Evolutionary conservation across 2,113 vertebrate genomes (phyloP).

Genomic region (Poicephalus meyeri): DNA sequence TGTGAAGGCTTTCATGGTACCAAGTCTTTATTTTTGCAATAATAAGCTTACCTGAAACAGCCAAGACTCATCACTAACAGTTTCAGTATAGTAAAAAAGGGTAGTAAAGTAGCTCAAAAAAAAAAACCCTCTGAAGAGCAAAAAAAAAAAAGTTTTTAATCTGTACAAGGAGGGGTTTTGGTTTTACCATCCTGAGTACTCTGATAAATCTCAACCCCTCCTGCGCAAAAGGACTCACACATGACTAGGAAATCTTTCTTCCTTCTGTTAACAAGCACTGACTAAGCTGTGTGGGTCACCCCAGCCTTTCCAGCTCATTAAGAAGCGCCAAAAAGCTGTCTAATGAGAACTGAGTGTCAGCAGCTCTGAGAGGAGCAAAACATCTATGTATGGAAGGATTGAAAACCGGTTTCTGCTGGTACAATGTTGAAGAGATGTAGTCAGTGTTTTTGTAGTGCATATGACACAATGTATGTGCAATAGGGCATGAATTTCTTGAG

Average conservation of each 20-base stretch:
- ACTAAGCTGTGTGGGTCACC: not conserved
- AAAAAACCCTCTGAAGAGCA: not conserved
- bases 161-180: not conserved
- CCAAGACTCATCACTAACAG: not conserved
- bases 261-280: not conserved
- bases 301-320: constrained; percentile 26
- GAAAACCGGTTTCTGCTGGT: not conserved
- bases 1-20: not conserved
- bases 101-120: not conserved
- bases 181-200: not conserved
- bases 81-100: not conserved
- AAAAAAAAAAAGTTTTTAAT: not conserved
- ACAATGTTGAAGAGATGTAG: not conserved
- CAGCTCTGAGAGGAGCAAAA: not conserved
- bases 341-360: not conserved
- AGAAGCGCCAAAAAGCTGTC: not conserved
- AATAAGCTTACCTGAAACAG: not conserved
- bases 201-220: not conserved
- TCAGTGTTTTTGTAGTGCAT: not conserved
- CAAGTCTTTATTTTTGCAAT: not conserved
- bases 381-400: not conserved
- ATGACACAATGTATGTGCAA: not conserved
- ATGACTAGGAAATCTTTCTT: not conserved
- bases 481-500: constrained; percentile 1
- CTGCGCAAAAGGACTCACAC: not conserved